Base-by-base conservation (phyloP, 2,888 invertebrate genomes). In the Drosophila austrosaltans region DNA sequence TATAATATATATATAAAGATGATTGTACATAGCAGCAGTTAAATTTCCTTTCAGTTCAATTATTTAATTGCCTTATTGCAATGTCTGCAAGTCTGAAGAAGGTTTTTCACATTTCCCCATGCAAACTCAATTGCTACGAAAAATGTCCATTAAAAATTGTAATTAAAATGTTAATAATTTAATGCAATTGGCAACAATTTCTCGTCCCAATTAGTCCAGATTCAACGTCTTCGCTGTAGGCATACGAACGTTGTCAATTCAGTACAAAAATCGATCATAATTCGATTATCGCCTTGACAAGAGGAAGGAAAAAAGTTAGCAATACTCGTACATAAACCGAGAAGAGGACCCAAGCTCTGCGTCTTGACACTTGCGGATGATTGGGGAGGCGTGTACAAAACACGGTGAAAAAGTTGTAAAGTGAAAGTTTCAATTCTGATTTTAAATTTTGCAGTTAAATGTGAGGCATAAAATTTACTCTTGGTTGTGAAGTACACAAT, bases 131-230 rank as follows among this genome's bases (percentile, higher is more conserved):
- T 80, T 82, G 72, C 59, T 64, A 60, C 63, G 60, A 32, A 77
- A 84, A 82, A 79, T 83, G 65, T 81, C 84, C 84, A 87, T 81
- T 83, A 76, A 75, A 73, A 78, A 73, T 76, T 76, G 76, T 68
- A 83, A 83, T 83, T 83, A 78, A 89, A 87, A 81, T 71, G 72
- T 83, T 83, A 89, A 82, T 82, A 86, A 74, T 86, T 82, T 86
- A 82, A 83, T 87, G 83, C 69, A 83, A 83, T 83, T 83, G 83
- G 69, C 88, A 76, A 72, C 76, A 82, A 76, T 87, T 89, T 75
- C 71, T 76, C 58, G 61, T 53, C 64, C 10, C 22, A 5, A 48
- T 22, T 48, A 10, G 61, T 48, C 64, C 22, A 48, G 22, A 48
- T 25, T 48, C 22, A 48, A 10, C 48, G 53, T 56, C 65, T 30